Percentiles rank a stretch among this genome's conserved stretches.
Conservation (phyloP, 2,888 invertebrate species). For the Pristionchus exspectatus region DNA sequence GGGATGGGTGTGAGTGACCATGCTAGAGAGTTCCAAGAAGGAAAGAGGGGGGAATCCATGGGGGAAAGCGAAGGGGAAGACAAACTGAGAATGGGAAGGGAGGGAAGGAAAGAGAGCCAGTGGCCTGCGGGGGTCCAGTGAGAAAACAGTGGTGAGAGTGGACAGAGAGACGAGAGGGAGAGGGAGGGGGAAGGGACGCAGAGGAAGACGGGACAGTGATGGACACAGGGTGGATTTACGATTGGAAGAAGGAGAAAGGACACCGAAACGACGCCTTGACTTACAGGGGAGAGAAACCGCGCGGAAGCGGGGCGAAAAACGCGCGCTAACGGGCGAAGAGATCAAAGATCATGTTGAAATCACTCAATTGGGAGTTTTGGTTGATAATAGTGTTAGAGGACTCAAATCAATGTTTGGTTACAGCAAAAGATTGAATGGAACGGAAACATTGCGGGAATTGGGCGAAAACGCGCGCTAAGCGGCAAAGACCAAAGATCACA, state of each 20-base stretch:
- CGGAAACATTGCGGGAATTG: neutral
- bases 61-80: constrained; percentile 6
- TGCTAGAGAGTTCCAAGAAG: constrained; percentile 5
- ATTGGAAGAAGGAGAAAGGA: constrained; percentile 6
- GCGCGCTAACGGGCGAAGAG: neutral
- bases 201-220: neutral
- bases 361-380: no score
- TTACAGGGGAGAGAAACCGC: neutral
- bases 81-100: constrained; percentile 40
- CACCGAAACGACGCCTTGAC: neutral
- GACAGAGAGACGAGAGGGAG: constrained; percentile 26
- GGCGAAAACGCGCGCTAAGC: neutral
- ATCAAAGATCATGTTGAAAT: neutral
- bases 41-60: neutral
- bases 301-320: neutral
- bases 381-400: neutral
- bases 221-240: neutral
- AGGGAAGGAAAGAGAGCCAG: neutral
- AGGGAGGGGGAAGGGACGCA: neutral
- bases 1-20: constrained; percentile 3
- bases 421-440: neutral
- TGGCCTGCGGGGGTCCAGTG: constrained; percentile 33
- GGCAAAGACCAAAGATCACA: neutral
- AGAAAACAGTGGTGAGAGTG: constrained; percentile 24
- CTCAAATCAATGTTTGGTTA: neutral